A percentile compares a stretch with the other conserved stretches of the same genome.
Evolutionary conservation across 2,888 invertebrate species (phyloP).

Genomic region (Aelia acuminata): DNA sequence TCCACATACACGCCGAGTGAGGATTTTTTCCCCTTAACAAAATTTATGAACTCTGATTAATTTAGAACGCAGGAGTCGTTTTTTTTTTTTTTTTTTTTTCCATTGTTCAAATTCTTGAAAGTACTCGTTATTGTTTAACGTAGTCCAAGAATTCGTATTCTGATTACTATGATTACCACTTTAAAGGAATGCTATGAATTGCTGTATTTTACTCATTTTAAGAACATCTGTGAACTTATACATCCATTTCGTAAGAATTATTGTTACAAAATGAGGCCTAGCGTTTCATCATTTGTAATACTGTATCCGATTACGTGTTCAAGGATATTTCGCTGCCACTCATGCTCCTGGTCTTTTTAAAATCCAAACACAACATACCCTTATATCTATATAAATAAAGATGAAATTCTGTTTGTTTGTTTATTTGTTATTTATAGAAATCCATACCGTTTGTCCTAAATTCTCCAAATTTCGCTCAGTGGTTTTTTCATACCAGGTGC

Average conservation of each 20-base stretch:
- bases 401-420: too few relatives aligned
- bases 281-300: not conserved
- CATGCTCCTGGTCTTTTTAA: too few relatives aligned
- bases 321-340: not conserved
- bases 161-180: not conserved
- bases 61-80: not conserved
- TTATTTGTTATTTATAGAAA: too few relatives aligned
- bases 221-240: not conserved
- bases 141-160: too few relatives aligned
- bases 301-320: not conserved
- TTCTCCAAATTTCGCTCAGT: too few relatives aligned
- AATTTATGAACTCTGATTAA: slow-evolving; percentile 8
- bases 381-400: too few relatives aligned
- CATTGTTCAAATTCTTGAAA: not conserved
- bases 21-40: not conserved
- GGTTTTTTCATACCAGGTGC: too few relatives aligned
- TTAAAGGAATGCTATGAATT: not conserved
- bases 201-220: not conserved
- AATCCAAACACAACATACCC: too few relatives aligned
- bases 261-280: not conserved
- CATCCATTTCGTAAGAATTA: not conserved
- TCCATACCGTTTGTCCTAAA: too few relatives aligned
- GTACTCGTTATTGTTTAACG: not conserved
- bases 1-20: slow-evolving; percentile 18
- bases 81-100: not conserved